Evolutionary conservation across 2,113 vertebrate species (phyloP).

Genomic region (Chloroceryle aenea): DNA sequence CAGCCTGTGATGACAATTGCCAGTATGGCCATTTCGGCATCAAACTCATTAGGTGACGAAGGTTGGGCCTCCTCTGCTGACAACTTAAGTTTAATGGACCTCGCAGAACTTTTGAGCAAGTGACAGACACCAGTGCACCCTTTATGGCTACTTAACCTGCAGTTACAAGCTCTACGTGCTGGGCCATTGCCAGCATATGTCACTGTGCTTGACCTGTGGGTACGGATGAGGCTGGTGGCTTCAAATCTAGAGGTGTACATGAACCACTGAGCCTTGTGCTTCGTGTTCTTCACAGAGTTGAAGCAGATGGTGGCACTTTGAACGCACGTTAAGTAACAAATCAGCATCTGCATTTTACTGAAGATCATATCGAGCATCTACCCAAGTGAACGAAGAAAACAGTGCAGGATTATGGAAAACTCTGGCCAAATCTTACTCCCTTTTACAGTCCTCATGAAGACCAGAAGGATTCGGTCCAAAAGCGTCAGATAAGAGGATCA

Average conservation of each 20-base stretch:
- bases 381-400: background rate
- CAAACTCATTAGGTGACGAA: background rate
- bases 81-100: background rate
- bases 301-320: background rate
- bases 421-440: background rate
- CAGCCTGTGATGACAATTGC: background rate
- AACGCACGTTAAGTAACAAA: background rate
- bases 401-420: background rate
- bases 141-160: background rate
- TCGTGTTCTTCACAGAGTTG: background rate
- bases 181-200: background rate
- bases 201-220: background rate
- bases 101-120: background rate
- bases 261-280: background rate
- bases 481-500: conserved; percentile 27
- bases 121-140: background rate
- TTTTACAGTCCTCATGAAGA: background rate
- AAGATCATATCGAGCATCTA: background rate
- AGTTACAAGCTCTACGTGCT: background rate
- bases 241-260: conserved; percentile 18
- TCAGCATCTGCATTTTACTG: background rate
- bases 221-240: background rate
- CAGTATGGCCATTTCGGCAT: background rate
- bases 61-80: background rate
- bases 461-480: conserved; percentile 23